Evolutionary conservation across 2,113 vertebrate species (phyloP), one percentile per base, ranked within the genome.

Genomic region (Melanerpes aurifrons): DNA sequence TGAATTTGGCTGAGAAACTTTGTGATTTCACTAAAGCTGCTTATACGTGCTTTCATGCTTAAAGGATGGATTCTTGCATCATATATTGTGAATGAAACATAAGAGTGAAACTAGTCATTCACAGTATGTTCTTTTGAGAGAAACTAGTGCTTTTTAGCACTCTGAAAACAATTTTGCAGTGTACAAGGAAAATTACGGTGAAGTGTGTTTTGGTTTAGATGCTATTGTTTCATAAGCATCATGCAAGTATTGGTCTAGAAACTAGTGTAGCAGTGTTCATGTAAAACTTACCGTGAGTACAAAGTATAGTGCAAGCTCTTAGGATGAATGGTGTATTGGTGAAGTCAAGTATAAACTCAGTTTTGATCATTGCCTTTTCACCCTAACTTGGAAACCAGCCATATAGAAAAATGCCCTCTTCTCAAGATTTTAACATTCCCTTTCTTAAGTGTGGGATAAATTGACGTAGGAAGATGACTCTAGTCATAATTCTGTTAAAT

Each of bases 1-100:
- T 73, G 82, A 63, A 80, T 76, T 57, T 63, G 82, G 61, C 26
- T 77, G 82, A 90, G 92, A 87, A 95, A 75, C 87, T 93, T 31
- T 3, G 79, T 31, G 85, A 88, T 90, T 80, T 77, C 57, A 68
- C 68, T 70, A 56, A 59, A 94, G 79, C 87, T 87, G 79, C 76
- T 91, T 73, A 40, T 87, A 45, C 15, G 2, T 62, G 73, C 84
- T 93, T 80, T 95, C 61, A 70, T 82, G 32, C 85, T 93, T 93
- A 76, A 35, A n/a, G 61, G 12, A 9, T 50, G 61, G 68, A 20
- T 92, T 37, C 90, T 63, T 45, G 53, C 75, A 67, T 73, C 82
- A 63, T 29, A 10, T 50, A n/a, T 16, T 43, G 54, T 37, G 29
- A 82, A 89, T 89, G 54, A 19, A 91, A 74, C 81, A 3, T 21